Conservation (phyloP, 2,888 invertebrate species). For the Drosophila paramelanica region DNA sequence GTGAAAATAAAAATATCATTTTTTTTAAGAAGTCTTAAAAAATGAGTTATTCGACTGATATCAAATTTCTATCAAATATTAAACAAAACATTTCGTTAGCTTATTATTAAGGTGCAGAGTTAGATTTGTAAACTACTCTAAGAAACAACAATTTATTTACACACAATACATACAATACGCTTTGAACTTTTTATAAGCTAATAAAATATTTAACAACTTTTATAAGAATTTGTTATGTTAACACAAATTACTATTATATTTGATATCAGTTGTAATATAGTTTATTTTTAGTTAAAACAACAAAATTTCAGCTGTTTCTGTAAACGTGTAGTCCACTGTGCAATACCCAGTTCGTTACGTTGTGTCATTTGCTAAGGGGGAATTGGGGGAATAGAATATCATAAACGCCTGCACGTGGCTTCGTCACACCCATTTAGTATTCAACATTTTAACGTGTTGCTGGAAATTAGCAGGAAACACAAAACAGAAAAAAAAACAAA, state of each 20-base stretch:
- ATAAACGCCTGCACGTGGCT: conserved; percentile 64
- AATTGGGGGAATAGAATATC: conserved; percentile 9
- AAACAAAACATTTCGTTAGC: not conserved
- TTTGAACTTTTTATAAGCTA: no score
- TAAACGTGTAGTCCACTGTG: conserved; percentile 21
- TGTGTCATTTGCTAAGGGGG: conserved; percentile 11
- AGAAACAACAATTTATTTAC: no score
- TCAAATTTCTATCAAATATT: not conserved
- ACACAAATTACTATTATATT: not conserved
- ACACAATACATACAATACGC: no score
- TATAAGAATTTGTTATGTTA: not conserved
- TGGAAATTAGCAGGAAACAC: conserved; percentile 60
- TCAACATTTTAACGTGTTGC: conserved; percentile 60
- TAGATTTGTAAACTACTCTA: no score
- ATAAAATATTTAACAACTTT: not conserved
- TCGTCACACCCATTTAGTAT: conserved; percentile 62
- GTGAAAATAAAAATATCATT: no score
- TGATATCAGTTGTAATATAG: not conserved
- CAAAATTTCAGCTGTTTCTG: not conserved
- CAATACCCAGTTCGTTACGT: conserved; percentile 25
- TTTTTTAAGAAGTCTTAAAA: no score
- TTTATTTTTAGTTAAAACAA: not conserved
- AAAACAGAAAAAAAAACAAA: conserved; percentile 9
- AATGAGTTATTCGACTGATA: not conserved
- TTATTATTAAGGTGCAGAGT: not conserved